phyloP scores from a whole-genome alignment of 2,888 invertebrate genomes.

The Drosophila meridionalis region DNA sequence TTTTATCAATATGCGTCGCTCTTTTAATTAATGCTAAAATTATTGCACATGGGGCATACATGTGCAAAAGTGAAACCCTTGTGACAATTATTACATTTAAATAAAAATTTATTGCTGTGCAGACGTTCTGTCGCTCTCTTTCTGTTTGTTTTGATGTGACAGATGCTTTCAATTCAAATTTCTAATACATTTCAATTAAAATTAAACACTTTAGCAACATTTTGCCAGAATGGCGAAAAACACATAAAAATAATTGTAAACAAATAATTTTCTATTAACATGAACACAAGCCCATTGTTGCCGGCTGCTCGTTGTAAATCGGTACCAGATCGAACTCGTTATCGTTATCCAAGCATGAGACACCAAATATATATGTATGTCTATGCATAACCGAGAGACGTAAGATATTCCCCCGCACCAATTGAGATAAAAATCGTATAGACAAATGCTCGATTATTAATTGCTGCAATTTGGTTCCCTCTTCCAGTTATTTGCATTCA shows the following conservation, averaged over 20 bases:
- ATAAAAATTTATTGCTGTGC: constrained; percentile 53
- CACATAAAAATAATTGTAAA: constrained; percentile 59
- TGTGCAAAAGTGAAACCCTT: constrained; percentile 23
- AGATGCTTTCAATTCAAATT: constrained; percentile 56
- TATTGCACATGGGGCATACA: constrained; percentile 11
- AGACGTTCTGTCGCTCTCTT: constrained; percentile 8
- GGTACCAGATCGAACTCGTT: constrained; percentile 75
- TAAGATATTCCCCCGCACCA: constrained; percentile 43
- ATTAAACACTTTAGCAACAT: constrained; percentile 47
- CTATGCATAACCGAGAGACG: constrained; percentile 45
- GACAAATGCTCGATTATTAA: constrained; percentile 46
- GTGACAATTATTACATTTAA: constrained; percentile 17
- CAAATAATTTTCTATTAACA: constrained; percentile 78
- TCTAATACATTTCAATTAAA: constrained; percentile 68
- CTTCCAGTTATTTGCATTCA: constrained; percentile 48
- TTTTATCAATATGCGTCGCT: constrained; percentile 7
- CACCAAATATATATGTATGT: constrained; percentile 19
- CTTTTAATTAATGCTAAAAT: constrained; percentile 5
- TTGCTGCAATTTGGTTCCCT: constrained; percentile 55
- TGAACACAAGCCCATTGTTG: constrained; percentile 24
- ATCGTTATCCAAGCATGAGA: constrained; percentile 68
- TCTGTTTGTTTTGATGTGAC: constrained; percentile 6
- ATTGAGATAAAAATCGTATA: constrained; percentile 63
- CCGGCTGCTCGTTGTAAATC: constrained; percentile 50
- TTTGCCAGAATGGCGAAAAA: constrained; percentile 42